These are phyloP conservation scores for Ivindomyrus marchei DNA, from an alignment of 2,113 vertebrate species.

Conservation along the genomic window DNA sequence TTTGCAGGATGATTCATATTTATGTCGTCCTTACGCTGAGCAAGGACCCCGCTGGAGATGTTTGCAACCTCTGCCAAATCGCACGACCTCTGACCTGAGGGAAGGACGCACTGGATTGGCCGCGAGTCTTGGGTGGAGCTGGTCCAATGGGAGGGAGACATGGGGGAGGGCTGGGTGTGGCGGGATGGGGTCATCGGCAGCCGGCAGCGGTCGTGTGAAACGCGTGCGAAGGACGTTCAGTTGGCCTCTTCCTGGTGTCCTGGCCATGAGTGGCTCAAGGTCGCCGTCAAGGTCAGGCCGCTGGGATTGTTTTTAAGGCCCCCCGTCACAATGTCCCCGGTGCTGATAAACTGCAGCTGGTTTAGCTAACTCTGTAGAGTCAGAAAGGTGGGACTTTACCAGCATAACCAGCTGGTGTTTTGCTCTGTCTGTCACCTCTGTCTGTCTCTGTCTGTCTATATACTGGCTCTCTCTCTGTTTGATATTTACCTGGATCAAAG, in stretches of 20 bases:
- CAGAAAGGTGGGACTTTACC: neutral
- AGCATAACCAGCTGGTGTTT: neutral
- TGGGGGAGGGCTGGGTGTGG: too few relatives aligned
- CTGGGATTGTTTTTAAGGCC: neutral
- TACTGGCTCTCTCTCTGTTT: neutral
- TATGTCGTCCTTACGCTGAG: neutral
- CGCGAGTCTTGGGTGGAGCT: neutral
- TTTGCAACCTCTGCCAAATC: neutral
- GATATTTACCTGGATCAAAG: conserved; percentile 40
- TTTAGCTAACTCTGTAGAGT: neutral
- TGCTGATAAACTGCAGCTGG: neutral
- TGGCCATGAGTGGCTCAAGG: neutral
- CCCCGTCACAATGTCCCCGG: neutral
- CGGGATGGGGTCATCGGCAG: neutral
- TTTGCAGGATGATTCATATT: neutral
- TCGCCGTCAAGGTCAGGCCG: neutral
- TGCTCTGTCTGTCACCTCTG: neutral
- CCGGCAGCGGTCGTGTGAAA: neutral
- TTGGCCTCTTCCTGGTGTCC: neutral
- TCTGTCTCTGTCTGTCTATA: neutral
- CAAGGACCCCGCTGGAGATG: neutral
- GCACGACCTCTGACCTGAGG: neutral
- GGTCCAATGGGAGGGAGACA: neutral
- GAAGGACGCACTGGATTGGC: neutral
- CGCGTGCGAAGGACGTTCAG: neutral